Conservation (phyloP, 92 coral and sea anemone genomes). For the Palythoa heliodiscus region DNA sequence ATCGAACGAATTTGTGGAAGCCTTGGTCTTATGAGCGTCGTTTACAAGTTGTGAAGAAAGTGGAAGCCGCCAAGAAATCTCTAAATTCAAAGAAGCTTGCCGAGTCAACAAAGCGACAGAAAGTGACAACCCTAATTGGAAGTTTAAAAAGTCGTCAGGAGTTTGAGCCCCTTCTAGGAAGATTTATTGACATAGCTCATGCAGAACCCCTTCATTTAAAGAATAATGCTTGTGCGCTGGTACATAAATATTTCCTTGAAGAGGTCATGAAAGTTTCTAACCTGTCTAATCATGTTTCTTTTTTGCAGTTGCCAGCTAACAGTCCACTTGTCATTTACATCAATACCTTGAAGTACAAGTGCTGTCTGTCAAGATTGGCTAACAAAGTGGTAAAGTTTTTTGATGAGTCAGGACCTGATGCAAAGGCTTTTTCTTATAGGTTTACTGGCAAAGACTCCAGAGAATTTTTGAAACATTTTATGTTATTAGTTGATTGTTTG, state of each 20-base stretch:
- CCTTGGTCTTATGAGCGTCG: constrained; percentile 47
- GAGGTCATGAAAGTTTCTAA: constrained; percentile 38
- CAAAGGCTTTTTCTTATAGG: constrained; percentile 8
- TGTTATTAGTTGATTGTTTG: background rate
- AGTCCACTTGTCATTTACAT: constrained; percentile 15
- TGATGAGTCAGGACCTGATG: constrained; percentile 6
- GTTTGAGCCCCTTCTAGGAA: constrained; percentile 44
- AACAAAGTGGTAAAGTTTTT: constrained; percentile 11
- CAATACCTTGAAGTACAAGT: constrained; percentile 13
- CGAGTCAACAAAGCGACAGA: constrained; percentile 14
- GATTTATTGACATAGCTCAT: constrained; percentile 48
- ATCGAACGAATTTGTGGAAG: constrained; percentile 41
- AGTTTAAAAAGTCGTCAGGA: constrained; percentile 36
- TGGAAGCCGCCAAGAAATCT: constrained; percentile 36
- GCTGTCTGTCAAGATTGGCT: constrained; percentile 20
- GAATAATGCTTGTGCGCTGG: constrained; percentile 50
- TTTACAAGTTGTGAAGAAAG: constrained; percentile 50
- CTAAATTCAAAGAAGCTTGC: constrained; percentile 1
- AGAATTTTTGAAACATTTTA: constrained; percentile 8
- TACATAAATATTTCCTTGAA: constrained; percentile 39
- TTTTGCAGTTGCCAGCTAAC: constrained; percentile 42
- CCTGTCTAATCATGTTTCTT: constrained; percentile 28
- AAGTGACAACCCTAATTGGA: constrained; percentile 40
- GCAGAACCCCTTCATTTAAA: constrained; percentile 56
- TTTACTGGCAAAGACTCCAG: constrained; percentile 22